Base-by-base conservation (phyloP, 2,888 invertebrate species). In the Dioctria linearis region DNA sequence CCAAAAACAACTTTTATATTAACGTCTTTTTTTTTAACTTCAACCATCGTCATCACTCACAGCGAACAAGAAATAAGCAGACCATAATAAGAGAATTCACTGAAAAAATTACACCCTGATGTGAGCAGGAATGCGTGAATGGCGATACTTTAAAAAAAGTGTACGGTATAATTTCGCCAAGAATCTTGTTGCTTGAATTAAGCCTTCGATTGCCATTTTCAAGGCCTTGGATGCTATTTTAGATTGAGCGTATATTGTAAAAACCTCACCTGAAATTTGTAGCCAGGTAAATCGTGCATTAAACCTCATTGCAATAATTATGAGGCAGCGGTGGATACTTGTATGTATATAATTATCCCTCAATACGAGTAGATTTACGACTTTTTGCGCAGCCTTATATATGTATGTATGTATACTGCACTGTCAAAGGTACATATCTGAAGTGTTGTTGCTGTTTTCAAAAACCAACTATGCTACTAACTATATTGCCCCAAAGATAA, bases 361-460 rank as follows among this genome's bases (percentile, higher is more conserved):
- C 75, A 80, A 80, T 80, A 63, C 59, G 59, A 69, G 67, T 59
- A 80, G 80, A 80, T 80, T 80, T 81, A 81, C 78, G 78, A 11
- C 71, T 81, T 81, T 81, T 81, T 81, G 46, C 49, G 63, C 63
- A 46, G 63, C 25, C 37, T 39, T 49, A 42, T 40, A 37, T 73
- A 39, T 71, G 54, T 71, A 37, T 54, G 39, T 46, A 51, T 54
- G 39, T 11, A 76, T 5, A 11, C n/a, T 25, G 25, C 61, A 4
- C 6, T 57, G 13, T 46, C 40, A 43, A 25, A 40, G 76, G 46
- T 37, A 63, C 63, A 59, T 57, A 69, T n/a, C 25, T n/a, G 6
- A 43, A 11, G 69, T 49, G 39, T 61, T 76, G 76, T 49, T 49
- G 39, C 43, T 76, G 76, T 54, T 40, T 63, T 63, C 66, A 42